Evolutionary conservation across 2,888 invertebrate species (phyloP).

Genomic region (Cephus pulcher): DNA sequence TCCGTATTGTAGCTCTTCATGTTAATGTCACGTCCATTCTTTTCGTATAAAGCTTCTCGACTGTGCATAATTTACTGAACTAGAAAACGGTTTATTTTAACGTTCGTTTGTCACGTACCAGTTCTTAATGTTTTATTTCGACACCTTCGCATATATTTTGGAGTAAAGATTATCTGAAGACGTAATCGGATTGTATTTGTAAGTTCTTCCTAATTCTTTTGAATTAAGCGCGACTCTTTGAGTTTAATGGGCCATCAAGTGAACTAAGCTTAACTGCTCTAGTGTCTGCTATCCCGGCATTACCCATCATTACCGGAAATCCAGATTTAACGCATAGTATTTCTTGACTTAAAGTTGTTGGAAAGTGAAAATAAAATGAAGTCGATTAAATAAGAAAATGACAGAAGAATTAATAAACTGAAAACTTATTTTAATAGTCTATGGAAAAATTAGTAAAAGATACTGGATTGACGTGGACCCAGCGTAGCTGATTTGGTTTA

Average conservation of each 20-base stretch:
- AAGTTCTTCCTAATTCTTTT: not conserved
- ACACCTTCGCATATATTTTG: not conserved
- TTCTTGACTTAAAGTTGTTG: not conserved
- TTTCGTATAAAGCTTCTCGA: not conserved
- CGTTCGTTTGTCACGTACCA: not conserved
- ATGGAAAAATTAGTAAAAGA: not conserved
- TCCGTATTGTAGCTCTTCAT: conserved; percentile 30
- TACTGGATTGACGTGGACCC: conserved; percentile 32
- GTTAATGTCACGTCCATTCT: conserved; percentile 33
- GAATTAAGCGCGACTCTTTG: not conserved
- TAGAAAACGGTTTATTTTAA: not conserved
- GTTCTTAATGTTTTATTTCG: not conserved
- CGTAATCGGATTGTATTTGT: not conserved
- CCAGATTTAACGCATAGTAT: not conserved
- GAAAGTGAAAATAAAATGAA: not conserved
- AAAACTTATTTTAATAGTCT: not conserved
- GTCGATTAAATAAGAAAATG: not conserved
- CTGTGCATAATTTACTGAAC: not conserved
- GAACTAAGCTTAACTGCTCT: not conserved
- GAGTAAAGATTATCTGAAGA: not conserved
- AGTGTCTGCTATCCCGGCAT: not conserved
- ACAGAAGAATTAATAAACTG: not conserved
- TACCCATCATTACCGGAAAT: not conserved
- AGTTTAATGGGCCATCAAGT: not conserved
- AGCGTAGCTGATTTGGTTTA: conserved; percentile 48